phyloP scores from a whole-genome alignment of 2,888 invertebrate species.

The Chrysomela aeneicollis region DNA sequence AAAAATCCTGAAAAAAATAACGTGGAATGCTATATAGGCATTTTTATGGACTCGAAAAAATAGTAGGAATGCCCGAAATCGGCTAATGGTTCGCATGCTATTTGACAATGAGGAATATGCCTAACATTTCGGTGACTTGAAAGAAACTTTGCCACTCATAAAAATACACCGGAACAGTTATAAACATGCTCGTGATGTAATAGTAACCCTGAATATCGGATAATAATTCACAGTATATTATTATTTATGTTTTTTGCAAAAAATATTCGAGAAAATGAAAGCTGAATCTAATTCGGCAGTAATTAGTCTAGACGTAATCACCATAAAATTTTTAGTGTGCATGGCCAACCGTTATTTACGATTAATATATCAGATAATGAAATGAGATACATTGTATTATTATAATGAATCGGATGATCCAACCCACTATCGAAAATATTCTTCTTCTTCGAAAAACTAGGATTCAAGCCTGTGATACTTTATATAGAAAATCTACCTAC shows the following conservation, averaged over 20 bases:
- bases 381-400: constrained; percentile 17
- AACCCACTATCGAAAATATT: neutral
- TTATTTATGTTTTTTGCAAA: constrained; percentile 23
- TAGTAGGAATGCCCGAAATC: neutral
- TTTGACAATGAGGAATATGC: constrained; percentile 22
- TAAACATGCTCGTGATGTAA: constrained; percentile 35
- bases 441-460: neutral
- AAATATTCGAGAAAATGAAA: constrained; percentile 13
- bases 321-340: constrained; percentile 32
- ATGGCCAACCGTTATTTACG: constrained; percentile 25
- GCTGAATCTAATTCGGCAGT: constrained; percentile 24
- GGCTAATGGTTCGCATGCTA: constrained; percentile 20
- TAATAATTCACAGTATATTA: constrained; percentile 17
- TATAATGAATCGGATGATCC: neutral
- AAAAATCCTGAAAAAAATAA: neutral
- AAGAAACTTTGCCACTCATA: constrained; percentile 29
- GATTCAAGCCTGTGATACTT: too few species aligned
- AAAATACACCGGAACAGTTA: constrained; percentile 28
- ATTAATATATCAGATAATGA: constrained; percentile 15
- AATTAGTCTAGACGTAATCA: constrained; percentile 36
- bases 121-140: constrained; percentile 27
- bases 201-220: constrained; percentile 27
- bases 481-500: too few species aligned
- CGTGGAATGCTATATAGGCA: neutral
- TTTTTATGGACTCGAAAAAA: neutral